Conservation (phyloP, 2,113 vertebrate genomes). For the Brienomyrus brachyistius region DNA sequence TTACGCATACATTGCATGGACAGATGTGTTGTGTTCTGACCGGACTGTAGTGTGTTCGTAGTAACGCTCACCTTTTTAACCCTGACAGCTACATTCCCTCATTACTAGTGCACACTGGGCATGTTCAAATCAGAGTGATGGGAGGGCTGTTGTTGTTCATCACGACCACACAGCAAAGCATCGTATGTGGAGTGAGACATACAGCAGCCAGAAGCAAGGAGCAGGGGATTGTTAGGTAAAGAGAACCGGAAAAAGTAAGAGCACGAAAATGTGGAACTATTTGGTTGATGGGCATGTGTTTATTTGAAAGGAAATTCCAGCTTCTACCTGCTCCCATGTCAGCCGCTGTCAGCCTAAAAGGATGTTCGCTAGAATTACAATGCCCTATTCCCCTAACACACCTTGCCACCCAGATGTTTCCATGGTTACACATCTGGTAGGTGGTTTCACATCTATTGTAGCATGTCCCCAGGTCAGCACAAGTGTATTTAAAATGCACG, state of each 20-base stretch:
- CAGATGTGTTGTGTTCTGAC: not conserved
- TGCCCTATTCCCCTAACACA: slow-evolving; percentile 31
- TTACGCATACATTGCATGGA: not conserved
- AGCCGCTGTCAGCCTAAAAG: slow-evolving; percentile 29
- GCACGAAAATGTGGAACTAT: not conserved
- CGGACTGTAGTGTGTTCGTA: not conserved
- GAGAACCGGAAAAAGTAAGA: not conserved
- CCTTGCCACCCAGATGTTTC: slow-evolving; percentile 48
- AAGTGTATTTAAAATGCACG: not conserved
- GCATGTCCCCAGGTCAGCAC: not conserved
- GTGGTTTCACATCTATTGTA: not conserved
- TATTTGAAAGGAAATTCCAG: not conserved
- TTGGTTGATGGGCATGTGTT: not conserved
- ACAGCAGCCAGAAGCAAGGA: not conserved
- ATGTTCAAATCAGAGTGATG: not conserved
- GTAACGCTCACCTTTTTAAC: not conserved
- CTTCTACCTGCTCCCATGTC: not conserved
- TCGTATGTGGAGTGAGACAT: not conserved
- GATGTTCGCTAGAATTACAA: slow-evolving; percentile 33
- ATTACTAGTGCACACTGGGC: not conserved
- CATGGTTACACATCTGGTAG: slow-evolving; percentile 18
- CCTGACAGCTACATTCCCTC: not conserved
- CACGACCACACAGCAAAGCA: not conserved
- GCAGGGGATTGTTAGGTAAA: not conserved
- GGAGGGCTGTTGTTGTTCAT: not conserved